Evolutionary conservation across 2,888 invertebrate species (phyloP).

Genomic region (Lasius fuliginosus): DNA sequence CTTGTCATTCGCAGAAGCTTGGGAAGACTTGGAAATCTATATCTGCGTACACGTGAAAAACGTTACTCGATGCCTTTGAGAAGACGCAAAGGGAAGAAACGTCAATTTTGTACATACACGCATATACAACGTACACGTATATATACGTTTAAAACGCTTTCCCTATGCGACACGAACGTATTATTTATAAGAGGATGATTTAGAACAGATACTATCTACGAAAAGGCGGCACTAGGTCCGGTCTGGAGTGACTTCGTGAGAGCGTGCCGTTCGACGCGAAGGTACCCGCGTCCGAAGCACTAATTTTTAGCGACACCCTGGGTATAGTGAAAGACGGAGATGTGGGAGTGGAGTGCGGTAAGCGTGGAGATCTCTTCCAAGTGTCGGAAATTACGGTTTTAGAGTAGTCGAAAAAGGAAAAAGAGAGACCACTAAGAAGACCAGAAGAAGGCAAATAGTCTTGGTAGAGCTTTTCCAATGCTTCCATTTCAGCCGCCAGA

Average conservation of each 20-base stretch:
- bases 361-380: slow-evolving; percentile 84
- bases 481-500: slow-evolving; percentile 86
- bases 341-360: slow-evolving; percentile 81
- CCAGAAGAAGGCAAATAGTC: slow-evolving; percentile 83
- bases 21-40: background rate
- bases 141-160: background rate
- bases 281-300: slow-evolving; percentile 78
- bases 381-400: slow-evolving; percentile 74
- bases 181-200: slow-evolving; percentile 18
- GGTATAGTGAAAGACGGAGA: slow-evolving; percentile 84
- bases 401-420: slow-evolving; percentile 81
- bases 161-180: background rate
- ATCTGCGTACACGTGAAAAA: background rate
- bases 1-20: background rate
- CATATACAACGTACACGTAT: background rate
- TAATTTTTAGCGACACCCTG: slow-evolving; percentile 81
- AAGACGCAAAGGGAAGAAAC: background rate
- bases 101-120: background rate
- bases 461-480: slow-evolving; percentile 85
- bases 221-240: slow-evolving; percentile 76
- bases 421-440: slow-evolving; percentile 80
- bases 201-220: slow-evolving; percentile 77
- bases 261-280: slow-evolving; percentile 80
- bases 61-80: background rate
- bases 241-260: slow-evolving; percentile 77